Evolutionary conservation across 1,140 invertebrate genomes (phyloP).

Genomic region (Drosophila parvula): DNA sequence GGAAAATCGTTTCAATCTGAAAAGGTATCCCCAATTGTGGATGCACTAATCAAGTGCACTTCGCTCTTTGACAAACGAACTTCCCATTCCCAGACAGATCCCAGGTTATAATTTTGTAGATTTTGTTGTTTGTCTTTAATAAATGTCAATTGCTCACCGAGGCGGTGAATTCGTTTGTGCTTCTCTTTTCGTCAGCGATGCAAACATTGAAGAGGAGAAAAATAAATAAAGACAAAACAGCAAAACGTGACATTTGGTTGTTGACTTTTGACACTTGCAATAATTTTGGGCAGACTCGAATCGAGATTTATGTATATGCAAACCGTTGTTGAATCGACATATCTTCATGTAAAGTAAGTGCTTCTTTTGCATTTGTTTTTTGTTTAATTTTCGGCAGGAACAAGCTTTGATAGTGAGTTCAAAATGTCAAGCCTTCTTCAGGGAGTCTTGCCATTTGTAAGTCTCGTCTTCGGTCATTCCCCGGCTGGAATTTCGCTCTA

Average conservation of each 20-base stretch:
- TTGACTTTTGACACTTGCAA: slow-evolving; percentile 81
- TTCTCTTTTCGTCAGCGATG: slow-evolving; percentile 37
- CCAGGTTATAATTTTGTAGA: slow-evolving; percentile 6
- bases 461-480: slow-evolving; percentile 27
- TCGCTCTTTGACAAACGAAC: slow-evolving; percentile 26
- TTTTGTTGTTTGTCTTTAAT: slow-evolving; percentile 54
- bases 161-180: slow-evolving; percentile 37
- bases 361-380: slow-evolving; percentile 21
- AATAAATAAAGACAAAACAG: slow-evolving; percentile 63
- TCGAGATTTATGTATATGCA: slow-evolving; percentile 72
- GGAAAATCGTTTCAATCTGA: slow-evolving; percentile 65
- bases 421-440: slow-evolving; percentile 60
- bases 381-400: slow-evolving; percentile 32
- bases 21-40: slow-evolving; percentile 29
- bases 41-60: slow-evolving; percentile 62
- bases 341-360: slow-evolving; percentile 67
- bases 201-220: slow-evolving; percentile 29
- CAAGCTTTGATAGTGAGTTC: slow-evolving; percentile 46
- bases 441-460: slow-evolving; percentile 64
- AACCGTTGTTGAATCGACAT: slow-evolving; percentile 53
- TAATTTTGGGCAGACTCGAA: slow-evolving; percentile 65
- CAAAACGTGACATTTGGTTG: slow-evolving; percentile 79
- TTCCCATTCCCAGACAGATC: slow-evolving; percentile 3
- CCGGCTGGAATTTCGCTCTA: slow-evolving; percentile 20
- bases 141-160: slow-evolving; percentile 72